Conservation (phyloP, 2,888 invertebrate species). For the Adela reaumurella region DNA sequence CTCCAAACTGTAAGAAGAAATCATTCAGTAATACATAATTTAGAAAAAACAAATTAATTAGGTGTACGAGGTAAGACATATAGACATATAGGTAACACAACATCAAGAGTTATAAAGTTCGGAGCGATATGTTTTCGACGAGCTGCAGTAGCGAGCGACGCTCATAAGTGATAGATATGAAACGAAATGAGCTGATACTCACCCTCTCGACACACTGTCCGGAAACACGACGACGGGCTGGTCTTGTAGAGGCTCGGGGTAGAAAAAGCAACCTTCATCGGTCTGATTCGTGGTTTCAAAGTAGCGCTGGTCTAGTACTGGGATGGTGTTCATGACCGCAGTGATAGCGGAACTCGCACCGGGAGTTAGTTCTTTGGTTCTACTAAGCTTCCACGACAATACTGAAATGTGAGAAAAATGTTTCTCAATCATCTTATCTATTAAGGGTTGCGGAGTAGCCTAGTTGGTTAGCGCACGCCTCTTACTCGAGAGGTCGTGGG, state of each 20-base stretch:
- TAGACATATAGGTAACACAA: too few relatives aligned
- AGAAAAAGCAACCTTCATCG: constrained; percentile 28
- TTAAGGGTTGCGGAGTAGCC: too few relatives aligned
- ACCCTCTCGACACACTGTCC: constrained; percentile 20
- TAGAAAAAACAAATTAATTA: too few relatives aligned
- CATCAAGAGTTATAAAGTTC: too few relatives aligned
- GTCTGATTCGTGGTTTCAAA: constrained; percentile 21
- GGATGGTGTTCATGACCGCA: constrained; percentile 17
- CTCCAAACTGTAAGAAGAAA: constrained; percentile 19
- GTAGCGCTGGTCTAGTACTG: constrained; percentile 24
- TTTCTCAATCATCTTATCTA: too few relatives aligned
- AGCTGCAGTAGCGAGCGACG: too few relatives aligned
- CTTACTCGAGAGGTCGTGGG: too few relatives aligned
- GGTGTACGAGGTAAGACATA: too few relatives aligned
- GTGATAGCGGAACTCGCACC: constrained; percentile 7
- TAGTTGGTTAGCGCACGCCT: too few relatives aligned
- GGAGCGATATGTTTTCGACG: not conserved
- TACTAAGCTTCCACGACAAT: constrained; percentile 8
- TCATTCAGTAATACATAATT: not conserved
- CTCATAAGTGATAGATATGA: not conserved
- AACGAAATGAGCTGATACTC: constrained; percentile 2
- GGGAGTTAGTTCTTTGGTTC: constrained; percentile 8
- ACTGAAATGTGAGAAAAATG: not conserved
- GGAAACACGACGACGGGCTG: constrained; percentile 23
- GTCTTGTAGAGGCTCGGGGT: constrained; percentile 21